Evolutionary conservation across 2,888 invertebrate species (phyloP).

Genomic region (Microctonus aethiopoides): DNA sequence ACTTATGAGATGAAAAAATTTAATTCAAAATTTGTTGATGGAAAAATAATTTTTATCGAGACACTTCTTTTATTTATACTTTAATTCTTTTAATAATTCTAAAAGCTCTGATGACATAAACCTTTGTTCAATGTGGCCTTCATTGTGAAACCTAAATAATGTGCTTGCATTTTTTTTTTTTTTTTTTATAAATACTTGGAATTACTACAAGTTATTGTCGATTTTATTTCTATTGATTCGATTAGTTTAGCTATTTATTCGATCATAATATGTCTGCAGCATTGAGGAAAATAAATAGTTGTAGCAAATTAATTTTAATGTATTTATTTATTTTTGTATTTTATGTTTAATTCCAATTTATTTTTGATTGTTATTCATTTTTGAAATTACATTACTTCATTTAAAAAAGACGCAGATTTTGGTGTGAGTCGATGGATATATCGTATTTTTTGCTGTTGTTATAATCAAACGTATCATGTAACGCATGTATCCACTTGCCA

Average conservation of each 20-base stretch:
- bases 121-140: neutral
- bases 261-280: too few relatives aligned
- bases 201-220: neutral
- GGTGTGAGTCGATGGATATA: neutral
- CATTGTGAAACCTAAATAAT: neutral
- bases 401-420: neutral
- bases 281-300: too few relatives aligned
- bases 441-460: constrained; percentile 8
- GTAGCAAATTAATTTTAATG: too few relatives aligned
- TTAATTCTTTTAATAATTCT: too few relatives aligned
- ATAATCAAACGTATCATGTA: constrained; percentile 30
- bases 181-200: neutral
- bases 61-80: too few relatives aligned
- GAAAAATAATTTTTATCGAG: neutral
- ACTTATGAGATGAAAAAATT: too few relatives aligned
- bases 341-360: too few relatives aligned
- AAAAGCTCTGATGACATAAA: neutral
- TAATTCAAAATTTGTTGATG: too few relatives aligned
- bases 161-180: too few relatives aligned
- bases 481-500: constrained; percentile 16
- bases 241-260: neutral
- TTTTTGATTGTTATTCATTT: too few relatives aligned
- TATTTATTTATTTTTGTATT: too few relatives aligned
- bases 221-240: neutral
- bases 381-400: too few relatives aligned